Evolutionary conservation across 2,888 invertebrate genomes (phyloP).

Genomic region (Metellina segmentata): DNA sequence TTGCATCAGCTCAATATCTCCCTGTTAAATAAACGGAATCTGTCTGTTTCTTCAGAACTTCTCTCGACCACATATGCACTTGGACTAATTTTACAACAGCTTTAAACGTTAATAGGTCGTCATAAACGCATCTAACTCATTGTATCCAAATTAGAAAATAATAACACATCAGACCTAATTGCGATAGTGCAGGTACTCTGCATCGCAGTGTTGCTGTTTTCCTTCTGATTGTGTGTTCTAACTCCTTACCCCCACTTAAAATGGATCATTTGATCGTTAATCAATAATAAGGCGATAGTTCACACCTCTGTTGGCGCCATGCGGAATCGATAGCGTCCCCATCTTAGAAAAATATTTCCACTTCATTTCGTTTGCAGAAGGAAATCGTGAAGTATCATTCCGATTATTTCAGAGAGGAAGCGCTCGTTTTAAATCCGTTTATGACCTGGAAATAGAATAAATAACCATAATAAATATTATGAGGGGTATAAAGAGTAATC

Average conservation of each 20-base stretch:
- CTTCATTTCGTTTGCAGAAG: neutral
- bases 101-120: neutral
- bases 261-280: conserved; percentile 12
- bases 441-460: neutral
- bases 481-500: neutral
- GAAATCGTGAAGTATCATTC: neutral
- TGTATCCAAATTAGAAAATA: neutral
- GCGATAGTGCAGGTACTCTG: neutral
- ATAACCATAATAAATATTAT: neutral
- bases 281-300: conserved; percentile 2
- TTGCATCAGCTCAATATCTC: no score
- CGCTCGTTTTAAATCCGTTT: neutral
- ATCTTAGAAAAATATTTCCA: conserved; percentile 13
- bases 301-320: conserved; percentile 1
- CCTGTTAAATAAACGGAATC: no score
- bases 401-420: neutral
- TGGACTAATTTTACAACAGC: neutral
- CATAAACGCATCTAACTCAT: neutral
- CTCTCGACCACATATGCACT: neutral
- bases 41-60: no score
- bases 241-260: neutral
- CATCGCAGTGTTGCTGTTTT: neutral
- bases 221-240: neutral
- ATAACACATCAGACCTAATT: neutral
- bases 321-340: neutral